Conservation (phyloP, 2,797 vertebrate species). For the Cyprinodon diabolis region DNA sequence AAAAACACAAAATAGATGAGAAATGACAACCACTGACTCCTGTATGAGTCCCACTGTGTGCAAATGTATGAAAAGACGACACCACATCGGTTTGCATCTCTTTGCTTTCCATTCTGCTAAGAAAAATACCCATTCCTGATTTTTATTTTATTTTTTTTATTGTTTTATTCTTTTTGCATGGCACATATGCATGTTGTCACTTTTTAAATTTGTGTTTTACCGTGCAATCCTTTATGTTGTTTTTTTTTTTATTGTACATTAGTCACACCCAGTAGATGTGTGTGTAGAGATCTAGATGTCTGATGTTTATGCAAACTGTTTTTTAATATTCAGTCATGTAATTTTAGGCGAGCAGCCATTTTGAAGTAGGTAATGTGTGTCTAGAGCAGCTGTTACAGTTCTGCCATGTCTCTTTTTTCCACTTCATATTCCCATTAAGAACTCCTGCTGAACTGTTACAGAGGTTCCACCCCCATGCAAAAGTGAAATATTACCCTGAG, state of each 20-base stretch:
- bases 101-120: constrained; percentile 43
- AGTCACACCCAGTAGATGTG: constrained; percentile 59
- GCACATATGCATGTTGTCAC: constrained; percentile 67
- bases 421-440: constrained; percentile 42
- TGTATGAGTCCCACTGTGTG: too few relatives aligned
- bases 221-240: constrained; percentile 44
- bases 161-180: constrained; percentile 55
- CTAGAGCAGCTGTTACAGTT: constrained; percentile 52
- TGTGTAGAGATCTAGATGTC: constrained; percentile 58
- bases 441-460: constrained; percentile 50
- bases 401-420: constrained; percentile 80
- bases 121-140: constrained; percentile 52
- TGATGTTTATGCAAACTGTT: constrained; percentile 46
- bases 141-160: constrained; percentile 17
- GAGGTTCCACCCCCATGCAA: constrained; percentile 38
- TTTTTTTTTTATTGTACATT: constrained; percentile 39
- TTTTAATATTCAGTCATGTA: constrained; percentile 60
- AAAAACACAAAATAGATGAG: too few relatives aligned
- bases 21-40: too few relatives aligned
- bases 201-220: constrained; percentile 52
- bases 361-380: constrained; percentile 68
- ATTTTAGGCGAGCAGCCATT: constrained; percentile 44
- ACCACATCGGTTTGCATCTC: constrained; percentile 41
- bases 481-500: constrained; percentile 34
- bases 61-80: too few relatives aligned